These are phyloP conservation scores for Saguinus midas DNA, from an alignment of 2,113 vertebrate genomes.

Conservation along the genomic window DNA sequence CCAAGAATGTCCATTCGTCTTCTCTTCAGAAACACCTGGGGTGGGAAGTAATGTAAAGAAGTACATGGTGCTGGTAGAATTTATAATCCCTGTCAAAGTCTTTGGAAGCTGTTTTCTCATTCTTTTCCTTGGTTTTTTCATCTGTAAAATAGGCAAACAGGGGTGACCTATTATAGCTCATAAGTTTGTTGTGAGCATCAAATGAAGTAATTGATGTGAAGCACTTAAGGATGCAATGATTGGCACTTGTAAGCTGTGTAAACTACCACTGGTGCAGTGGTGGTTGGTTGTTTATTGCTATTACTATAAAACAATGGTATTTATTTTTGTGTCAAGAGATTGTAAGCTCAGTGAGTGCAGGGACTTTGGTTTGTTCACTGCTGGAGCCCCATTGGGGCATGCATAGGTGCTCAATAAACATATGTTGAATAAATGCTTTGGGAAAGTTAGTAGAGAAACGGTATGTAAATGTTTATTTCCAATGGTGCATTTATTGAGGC, in stretches of 20 bases:
- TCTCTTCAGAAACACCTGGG: background rate
- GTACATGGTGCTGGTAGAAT: background rate
- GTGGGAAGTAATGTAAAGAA: background rate
- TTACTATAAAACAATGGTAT: background rate
- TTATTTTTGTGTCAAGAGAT: background rate
- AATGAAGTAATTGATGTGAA: background rate
- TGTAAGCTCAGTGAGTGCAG: background rate
- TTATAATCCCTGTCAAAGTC: background rate
- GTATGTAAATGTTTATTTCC: background rate
- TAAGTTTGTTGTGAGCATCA: background rate
- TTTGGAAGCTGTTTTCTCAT: background rate
- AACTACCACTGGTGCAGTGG: background rate
- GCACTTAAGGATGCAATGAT: fast-evolving
- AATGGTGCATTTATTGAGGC: background rate
- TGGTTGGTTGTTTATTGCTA: background rate
- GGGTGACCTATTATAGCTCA: background rate
- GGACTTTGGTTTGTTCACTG: background rate
- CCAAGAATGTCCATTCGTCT: background rate
- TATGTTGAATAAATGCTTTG: background rate
- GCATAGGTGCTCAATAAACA: background rate
- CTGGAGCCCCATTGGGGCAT: background rate
- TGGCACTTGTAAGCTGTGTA: background rate
- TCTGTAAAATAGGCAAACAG: background rate
- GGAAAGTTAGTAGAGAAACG: background rate
- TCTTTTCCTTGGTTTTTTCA: background rate